These are phyloP conservation scores for Drosophila greeni DNA, from an alignment of 2,888 invertebrate genomes.

Conservation along the genomic window DNA sequence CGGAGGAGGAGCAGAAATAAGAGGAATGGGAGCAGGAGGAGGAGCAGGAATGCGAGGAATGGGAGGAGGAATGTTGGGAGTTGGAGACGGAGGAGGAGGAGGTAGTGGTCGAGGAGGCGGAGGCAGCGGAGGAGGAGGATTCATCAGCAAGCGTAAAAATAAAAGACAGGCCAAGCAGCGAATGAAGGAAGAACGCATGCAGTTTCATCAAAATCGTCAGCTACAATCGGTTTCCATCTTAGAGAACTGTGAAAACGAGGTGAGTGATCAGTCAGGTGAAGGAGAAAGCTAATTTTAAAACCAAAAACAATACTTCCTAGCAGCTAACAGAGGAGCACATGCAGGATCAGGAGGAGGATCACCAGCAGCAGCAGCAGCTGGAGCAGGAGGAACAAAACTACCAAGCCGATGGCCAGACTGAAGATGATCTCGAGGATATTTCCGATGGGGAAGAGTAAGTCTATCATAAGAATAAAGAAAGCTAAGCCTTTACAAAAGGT, in stretches of 20 bases:
- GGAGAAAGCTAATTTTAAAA: background rate
- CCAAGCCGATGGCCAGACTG: background rate
- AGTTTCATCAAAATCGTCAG: constrained; percentile 30
- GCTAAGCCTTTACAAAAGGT: background rate
- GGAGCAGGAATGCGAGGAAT: constrained; percentile 5
- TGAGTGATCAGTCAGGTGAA: background rate
- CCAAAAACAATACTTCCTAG: background rate
- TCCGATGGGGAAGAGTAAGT: constrained; percentile 77
- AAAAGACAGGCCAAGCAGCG: constrained; percentile 43
- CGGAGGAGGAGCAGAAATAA: constrained; percentile 1
- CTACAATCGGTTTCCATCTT: constrained; percentile 6
- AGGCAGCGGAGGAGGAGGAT: constrained; percentile 14
- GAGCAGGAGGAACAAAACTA: background rate
- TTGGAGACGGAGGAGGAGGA: constrained; percentile 16
- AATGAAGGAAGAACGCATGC: constrained; percentile 25
- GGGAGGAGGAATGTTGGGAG: constrained; percentile 6
- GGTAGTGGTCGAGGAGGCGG: constrained; percentile 14
- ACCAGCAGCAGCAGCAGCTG: background rate
- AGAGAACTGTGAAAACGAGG: constrained; percentile 3
- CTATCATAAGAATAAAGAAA: background rate
- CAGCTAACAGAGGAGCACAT: background rate
- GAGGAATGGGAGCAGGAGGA: constrained; percentile 5
- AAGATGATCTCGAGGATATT: constrained; percentile 73
- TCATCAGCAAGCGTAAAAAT: constrained; percentile 39
- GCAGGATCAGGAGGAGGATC: background rate